These are phyloP conservation scores for Drosophila paucipuncta DNA, from an alignment of 2,888 invertebrate genomes.

Conservation along the genomic window DNA sequence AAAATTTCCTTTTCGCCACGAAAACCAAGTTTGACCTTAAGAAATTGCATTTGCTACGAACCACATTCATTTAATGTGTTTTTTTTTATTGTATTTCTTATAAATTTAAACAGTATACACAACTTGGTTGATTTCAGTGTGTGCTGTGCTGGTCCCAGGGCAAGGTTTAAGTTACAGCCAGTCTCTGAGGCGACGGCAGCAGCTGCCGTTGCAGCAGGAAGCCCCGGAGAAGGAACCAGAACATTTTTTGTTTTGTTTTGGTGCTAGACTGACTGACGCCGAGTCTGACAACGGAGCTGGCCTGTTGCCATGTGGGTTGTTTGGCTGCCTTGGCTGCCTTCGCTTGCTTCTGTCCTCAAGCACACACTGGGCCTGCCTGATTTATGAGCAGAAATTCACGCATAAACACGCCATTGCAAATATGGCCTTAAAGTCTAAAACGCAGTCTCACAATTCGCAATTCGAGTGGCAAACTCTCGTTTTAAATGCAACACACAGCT, in stretches of 20 bases:
- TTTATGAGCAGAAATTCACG: conserved; percentile 61
- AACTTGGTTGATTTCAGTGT: not conserved
- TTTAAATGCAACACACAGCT: conserved; percentile 10
- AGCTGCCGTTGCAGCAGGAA: conserved; percentile 18
- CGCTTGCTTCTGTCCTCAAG: not conserved
- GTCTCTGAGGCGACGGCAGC: conserved; percentile 39
- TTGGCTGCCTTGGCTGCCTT: conserved; percentile 18
- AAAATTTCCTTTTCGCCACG: not conserved
- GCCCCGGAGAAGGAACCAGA: conserved; percentile 16
- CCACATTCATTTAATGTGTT: not conserved
- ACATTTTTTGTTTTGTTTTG: conserved; percentile 3
- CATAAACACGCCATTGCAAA: conserved; percentile 61
- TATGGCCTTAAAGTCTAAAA: conserved; percentile 25
- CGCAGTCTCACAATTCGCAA: conserved; percentile 7
- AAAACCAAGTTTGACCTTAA: not conserved
- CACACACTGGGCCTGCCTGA: conserved; percentile 34
- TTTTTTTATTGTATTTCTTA: not conserved
- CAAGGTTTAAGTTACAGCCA: conserved; percentile 52
- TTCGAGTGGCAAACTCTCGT: not conserved
- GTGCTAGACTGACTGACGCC: conserved; percentile 58
- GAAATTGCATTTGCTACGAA: not conserved
- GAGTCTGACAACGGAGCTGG: conserved; percentile 48
- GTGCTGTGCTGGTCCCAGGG: not conserved
- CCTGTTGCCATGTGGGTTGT: conserved; percentile 56
- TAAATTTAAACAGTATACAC: not conserved